Conservation (phyloP, 2,113 vertebrate species). For the Cryptotis parvus region DNA sequence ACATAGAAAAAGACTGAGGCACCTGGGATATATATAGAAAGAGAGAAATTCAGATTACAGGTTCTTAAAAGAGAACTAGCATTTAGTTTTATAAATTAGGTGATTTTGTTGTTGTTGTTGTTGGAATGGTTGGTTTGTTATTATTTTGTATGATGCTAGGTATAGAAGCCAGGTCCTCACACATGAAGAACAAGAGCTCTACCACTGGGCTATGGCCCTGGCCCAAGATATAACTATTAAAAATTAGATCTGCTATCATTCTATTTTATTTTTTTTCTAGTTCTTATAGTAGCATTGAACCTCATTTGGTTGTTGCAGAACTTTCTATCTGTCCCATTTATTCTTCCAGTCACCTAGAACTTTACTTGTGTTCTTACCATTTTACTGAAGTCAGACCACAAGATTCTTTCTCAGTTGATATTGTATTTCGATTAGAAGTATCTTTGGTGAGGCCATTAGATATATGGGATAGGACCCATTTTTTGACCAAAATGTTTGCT, state of each 20-base stretch:
- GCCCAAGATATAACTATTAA: background rate
- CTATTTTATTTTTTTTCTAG: background rate
- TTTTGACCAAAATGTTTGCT: constrained; percentile 7
- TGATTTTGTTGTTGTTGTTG: too few species aligned
- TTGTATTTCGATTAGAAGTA: constrained; percentile 22
- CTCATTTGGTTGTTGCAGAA: background rate
- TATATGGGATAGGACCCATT: background rate
- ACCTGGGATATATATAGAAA: too few species aligned
- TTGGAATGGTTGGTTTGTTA: too few species aligned
- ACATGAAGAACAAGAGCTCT: too few species aligned
- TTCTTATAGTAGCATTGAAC: background rate
- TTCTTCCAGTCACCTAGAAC: background rate
- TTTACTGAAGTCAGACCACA: background rate
- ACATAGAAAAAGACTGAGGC: too few species aligned
- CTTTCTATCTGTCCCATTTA: background rate
- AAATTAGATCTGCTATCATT: background rate
- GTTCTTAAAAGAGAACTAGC: background rate
- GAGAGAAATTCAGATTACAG: too few species aligned
- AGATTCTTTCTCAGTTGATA: background rate
- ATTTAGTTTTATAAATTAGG: too few species aligned
- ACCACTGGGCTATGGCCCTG: too few species aligned
- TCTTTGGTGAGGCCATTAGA: background rate
- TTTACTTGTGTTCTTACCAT: constrained; percentile 30
- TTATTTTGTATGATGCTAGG: too few species aligned
- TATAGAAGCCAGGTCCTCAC: too few species aligned